Conservation (phyloP, 2,888 invertebrate species). For the Cantharis nigra region DNA sequence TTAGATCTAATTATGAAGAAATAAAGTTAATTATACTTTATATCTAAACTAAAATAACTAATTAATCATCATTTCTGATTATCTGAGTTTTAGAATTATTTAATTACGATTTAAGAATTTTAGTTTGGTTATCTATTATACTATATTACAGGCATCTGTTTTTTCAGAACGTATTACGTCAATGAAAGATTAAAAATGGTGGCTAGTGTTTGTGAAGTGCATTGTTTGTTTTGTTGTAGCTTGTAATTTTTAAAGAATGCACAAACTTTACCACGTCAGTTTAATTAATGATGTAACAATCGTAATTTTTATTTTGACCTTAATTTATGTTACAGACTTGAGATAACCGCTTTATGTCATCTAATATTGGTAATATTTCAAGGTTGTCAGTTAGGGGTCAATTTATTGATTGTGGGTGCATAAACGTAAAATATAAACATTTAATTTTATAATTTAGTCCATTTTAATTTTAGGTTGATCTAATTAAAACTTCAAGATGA, state of each 20-base stretch:
- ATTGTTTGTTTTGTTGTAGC: constrained; percentile 38
- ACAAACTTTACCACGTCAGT: constrained; percentile 30
- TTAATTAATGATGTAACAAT: constrained; percentile 36
- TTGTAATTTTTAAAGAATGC: constrained; percentile 30
- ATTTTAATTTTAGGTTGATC: constrained; percentile 15
- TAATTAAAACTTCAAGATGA: constrained; percentile 40
- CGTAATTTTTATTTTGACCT: constrained; percentile 35
- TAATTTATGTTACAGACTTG: constrained; percentile 38
- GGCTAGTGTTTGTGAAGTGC: constrained; percentile 41
- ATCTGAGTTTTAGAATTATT: too few relatives aligned
- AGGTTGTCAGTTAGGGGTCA: constrained; percentile 48
- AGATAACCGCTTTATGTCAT: constrained; percentile 45
- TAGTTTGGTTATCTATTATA: neutral
- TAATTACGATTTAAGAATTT: neutral
- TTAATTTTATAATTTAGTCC: neutral
- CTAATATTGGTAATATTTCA: constrained; percentile 45
- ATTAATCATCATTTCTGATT: too few relatives aligned
- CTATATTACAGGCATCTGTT: neutral
- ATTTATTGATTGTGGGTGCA: constrained; percentile 47
- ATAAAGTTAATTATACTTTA: too few relatives aligned
- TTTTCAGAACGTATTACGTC: constrained; percentile 12
- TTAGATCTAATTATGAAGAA: too few relatives aligned
- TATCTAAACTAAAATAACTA: too few relatives aligned
- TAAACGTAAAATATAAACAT: constrained; percentile 40
- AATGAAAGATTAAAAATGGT: constrained; percentile 41